These are phyloP conservation scores for Rhorus exstirpatorius DNA, from an alignment of 2,888 invertebrate genomes.

Conservation along the genomic window DNA sequence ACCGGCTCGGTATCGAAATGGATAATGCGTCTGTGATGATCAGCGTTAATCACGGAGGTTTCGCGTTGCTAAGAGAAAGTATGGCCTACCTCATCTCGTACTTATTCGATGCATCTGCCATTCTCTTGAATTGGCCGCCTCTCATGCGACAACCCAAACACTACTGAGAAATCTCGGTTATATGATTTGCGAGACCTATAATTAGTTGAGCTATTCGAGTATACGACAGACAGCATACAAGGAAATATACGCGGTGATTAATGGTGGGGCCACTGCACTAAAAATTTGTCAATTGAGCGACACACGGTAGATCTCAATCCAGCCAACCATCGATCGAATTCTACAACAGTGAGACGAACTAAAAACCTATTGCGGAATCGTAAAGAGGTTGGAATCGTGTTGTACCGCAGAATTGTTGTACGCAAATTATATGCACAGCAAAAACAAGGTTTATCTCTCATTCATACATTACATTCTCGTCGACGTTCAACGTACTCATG, in stretches of 20 bases:
- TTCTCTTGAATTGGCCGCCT: constrained; percentile 77
- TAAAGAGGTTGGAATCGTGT: not conserved
- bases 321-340: constrained; percentile 75
- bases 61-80: constrained; percentile 73
- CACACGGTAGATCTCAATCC: constrained; percentile 77
- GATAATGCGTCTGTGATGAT: constrained; percentile 81
- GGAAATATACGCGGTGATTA: constrained; percentile 75
- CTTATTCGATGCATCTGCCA: constrained; percentile 66
- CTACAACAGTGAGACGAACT: constrained; percentile 77
- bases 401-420: constrained; percentile 2
- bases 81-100: constrained; percentile 74
- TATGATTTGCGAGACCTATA: constrained; percentile 78
- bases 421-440: not conserved
- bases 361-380: constrained; percentile 69
- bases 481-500: constrained; percentile 4
- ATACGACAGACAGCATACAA: constrained; percentile 74
- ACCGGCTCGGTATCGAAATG: constrained; percentile 76
- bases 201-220: constrained; percentile 78
- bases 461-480: constrained; percentile 3
- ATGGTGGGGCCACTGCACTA: constrained; percentile 76
- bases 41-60: constrained; percentile 76
- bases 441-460: not conserved
- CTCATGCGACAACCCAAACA: constrained; percentile 75
- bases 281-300: constrained; percentile 77
- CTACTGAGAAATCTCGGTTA: constrained; percentile 77